phyloP scores from a whole-genome alignment of 2,797 vertebrate genomes.

The Dromococcyx pavoninus region DNA sequence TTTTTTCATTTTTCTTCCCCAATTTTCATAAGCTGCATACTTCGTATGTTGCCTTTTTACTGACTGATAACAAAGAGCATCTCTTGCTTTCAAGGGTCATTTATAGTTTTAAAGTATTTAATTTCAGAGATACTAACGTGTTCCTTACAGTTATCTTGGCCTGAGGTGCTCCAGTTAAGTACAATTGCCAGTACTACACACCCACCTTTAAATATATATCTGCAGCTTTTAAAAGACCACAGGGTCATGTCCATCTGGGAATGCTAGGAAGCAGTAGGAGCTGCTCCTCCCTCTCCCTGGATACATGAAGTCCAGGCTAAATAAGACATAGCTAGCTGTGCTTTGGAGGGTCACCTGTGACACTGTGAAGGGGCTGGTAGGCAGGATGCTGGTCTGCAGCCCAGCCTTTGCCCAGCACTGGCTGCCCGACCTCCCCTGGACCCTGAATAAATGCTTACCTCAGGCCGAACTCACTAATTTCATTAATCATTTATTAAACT shows the following conservation, averaged over 20 bases:
- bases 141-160: not conserved
- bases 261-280: not conserved
- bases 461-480: not conserved
- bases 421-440: not conserved
- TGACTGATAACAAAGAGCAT: not conserved
- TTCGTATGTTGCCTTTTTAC: not conserved
- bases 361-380: not conserved
- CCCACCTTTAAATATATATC: not conserved
- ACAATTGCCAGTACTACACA: not conserved
- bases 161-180: not conserved
- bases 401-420: not conserved
- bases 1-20: not conserved
- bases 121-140: not conserved
- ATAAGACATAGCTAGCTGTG: too few relatives aligned
- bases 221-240: not conserved
- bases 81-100: not conserved
- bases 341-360: not conserved
- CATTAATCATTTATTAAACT: not conserved
- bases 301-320: not conserved
- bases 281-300: not conserved
- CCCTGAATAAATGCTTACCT: not conserved
- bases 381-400: not conserved
- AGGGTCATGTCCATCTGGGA: not conserved
- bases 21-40: not conserved
- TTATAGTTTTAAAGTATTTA: not conserved